phyloP scores from a whole-genome alignment of 1,140 invertebrate species.

The Artemia franciscana region DNA sequence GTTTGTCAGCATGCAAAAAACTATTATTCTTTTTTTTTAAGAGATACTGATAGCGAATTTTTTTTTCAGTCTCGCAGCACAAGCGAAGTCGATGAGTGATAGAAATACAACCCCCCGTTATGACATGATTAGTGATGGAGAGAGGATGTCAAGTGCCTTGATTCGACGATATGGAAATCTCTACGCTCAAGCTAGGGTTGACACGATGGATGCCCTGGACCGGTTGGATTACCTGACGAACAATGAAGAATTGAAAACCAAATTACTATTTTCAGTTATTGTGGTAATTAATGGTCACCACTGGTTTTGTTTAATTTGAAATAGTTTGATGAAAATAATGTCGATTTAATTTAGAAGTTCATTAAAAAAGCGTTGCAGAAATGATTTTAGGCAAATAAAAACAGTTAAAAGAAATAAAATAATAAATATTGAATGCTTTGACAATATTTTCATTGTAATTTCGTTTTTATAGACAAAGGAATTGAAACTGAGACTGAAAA shows the following conservation, averaged over 20 bases:
- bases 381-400: too few relatives aligned
- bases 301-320: too few relatives aligned
- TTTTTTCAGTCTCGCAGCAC: constrained; percentile 20
- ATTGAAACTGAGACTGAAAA: too few relatives aligned
- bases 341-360: too few relatives aligned
- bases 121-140: constrained; percentile 1
- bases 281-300: constrained; percentile 74
- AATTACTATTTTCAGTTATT: constrained; percentile 79
- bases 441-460: too few relatives aligned
- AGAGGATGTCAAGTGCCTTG: constrained; percentile 23
- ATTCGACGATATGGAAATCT: constrained; percentile 55
- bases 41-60: background rate
- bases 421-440: too few relatives aligned
- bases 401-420: too few relatives aligned
- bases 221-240: constrained; percentile 45
- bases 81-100: constrained; percentile 20
- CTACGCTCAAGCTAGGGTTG: constrained; percentile 57
- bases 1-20: too few relatives aligned
- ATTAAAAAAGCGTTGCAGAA: too few relatives aligned
- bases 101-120: constrained; percentile 8
- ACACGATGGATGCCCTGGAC: constrained; percentile 60
- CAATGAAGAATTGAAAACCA: constrained; percentile 64
- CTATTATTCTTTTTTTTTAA: too few relatives aligned
- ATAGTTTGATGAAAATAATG: too few relatives aligned
- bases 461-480: too few relatives aligned